These are phyloP conservation scores for Meriones psammophilus DNA, from an alignment of 2,797 vertebrate genomes.

Conservation along the genomic window DNA sequence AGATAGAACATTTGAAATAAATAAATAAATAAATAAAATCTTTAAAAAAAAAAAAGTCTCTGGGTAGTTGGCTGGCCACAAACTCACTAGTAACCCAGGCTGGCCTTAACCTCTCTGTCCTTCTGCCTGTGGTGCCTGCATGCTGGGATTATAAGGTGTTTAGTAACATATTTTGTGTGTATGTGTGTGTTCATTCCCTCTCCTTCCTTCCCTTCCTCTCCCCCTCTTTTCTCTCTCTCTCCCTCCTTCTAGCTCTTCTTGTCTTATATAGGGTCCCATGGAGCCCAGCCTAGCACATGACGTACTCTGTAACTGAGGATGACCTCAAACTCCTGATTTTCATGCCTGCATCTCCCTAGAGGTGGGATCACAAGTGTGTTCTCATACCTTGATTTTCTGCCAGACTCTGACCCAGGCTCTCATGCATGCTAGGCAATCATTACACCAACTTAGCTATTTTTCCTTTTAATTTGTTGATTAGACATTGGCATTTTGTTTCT, in stretches of 20 bases:
- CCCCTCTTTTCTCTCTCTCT: background rate
- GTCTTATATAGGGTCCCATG: background rate
- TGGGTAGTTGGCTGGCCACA: background rate
- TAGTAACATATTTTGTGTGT: background rate
- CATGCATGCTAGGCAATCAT: background rate
- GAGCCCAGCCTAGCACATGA: background rate
- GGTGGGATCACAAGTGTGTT: background rate
- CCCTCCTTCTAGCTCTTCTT: background rate
- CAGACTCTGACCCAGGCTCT: background rate
- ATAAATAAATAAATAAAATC: no score
- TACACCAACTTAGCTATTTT: background rate
- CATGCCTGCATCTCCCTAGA: background rate
- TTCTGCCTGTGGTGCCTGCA: background rate
- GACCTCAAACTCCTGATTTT: background rate
- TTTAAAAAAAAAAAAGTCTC: no score
- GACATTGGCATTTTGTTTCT: conserved; percentile 3
- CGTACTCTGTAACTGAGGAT: background rate
- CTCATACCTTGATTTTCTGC: no score
- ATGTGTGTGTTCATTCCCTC: background rate
- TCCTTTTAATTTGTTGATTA: conserved; percentile 20
- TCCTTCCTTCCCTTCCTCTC: background rate
- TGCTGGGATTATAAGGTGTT: background rate
- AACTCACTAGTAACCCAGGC: background rate
- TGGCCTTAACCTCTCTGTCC: background rate
- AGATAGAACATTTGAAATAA: no score